These are phyloP conservation scores for Portunus trituberculatus DNA, from an alignment of 1,140 invertebrate species.

Conservation along the genomic window DNA sequence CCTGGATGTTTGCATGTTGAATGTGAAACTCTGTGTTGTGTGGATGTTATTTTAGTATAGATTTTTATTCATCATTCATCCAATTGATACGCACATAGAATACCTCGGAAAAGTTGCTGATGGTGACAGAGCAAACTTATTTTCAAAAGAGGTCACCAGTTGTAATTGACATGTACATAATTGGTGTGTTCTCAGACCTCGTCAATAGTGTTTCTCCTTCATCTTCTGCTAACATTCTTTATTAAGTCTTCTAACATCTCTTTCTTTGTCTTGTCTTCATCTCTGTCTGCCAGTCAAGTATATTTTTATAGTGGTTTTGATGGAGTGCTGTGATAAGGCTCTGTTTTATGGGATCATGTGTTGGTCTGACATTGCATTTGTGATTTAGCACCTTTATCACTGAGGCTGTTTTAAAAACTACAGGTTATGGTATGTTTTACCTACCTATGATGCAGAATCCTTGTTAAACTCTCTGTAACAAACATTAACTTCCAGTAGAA, in stretches of 20 bases:
- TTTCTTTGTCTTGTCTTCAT: neutral
- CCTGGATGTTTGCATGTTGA: neutral
- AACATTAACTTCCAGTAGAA: too few relatives aligned
- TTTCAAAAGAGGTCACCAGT: neutral
- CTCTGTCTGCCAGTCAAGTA: conserved; percentile 43
- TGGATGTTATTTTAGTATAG: neutral
- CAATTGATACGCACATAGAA: neutral
- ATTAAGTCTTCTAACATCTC: neutral
- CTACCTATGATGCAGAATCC: too few relatives aligned
- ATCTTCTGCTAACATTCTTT: neutral
- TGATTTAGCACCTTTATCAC: too few relatives aligned
- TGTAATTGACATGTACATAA: neutral
- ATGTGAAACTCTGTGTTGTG: neutral
- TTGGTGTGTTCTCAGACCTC: neutral
- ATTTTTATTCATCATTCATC: neutral
- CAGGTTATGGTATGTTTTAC: too few relatives aligned
- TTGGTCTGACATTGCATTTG: too few relatives aligned
- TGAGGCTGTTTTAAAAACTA: too few relatives aligned
- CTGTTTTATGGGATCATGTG: too few relatives aligned
- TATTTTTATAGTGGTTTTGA: neutral
- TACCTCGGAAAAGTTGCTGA: neutral
- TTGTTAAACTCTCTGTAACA: too few relatives aligned
- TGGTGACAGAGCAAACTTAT: neutral
- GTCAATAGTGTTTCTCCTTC: neutral
- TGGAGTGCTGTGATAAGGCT: neutral